phyloP scores from a whole-genome alignment of 2,113 vertebrate species.

The rat (Rattus norvegicus) region GRCr8 NC_086022.1:145126501-145127000 shows the following conservation, averaged over 20 bases:
- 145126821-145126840: conserved; percentile 8
- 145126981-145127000: fast-evolving
- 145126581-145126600: neutral
- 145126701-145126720: neutral
- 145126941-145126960: neutral
- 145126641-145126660: neutral
- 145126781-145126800: neutral
- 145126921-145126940: neutral
- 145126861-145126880: neutral
- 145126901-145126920: neutral
- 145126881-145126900: neutral
- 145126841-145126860: neutral
- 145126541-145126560: neutral
- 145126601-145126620: neutral
- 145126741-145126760: neutral
- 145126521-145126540: too few species aligned
- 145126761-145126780: neutral
- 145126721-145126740: neutral
- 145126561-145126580: neutral
- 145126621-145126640: neutral
- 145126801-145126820: neutral
- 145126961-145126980: neutral
- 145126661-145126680: neutral
- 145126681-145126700: neutral
- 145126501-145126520: too few species aligned